A percentile compares a stretch with the other conserved stretches of the same genome.
Evolutionary conservation across 2,113 vertebrate species (phyloP).

Genomic region (Pica pica): DNA sequence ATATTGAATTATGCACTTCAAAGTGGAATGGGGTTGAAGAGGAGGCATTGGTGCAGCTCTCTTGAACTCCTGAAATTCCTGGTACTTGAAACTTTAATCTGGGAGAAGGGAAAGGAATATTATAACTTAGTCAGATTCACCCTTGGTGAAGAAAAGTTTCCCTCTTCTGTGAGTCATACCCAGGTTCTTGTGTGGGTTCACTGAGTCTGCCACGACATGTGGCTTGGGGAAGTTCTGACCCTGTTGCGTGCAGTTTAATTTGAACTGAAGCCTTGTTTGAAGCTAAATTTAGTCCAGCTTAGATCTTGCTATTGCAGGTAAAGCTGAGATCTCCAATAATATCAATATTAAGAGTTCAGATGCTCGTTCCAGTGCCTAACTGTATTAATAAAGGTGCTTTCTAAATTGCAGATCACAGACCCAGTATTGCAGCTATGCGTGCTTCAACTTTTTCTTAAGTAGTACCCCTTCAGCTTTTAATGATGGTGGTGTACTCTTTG

Average conservation of each 20-base stretch:
- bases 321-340: background rate
- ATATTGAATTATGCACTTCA: conserved; percentile 6
- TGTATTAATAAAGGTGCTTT: background rate
- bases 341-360: background rate
- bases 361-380: background rate
- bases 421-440: background rate
- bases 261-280: background rate
- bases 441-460: background rate
- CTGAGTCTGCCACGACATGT: background rate
- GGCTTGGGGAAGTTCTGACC: background rate
- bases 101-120: background rate
- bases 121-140: background rate
- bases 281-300: background rate
- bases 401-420: background rate
- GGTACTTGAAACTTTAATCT: background rate
- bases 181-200: background rate
- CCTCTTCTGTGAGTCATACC: background rate
- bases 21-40: background rate
- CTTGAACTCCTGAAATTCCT: background rate
- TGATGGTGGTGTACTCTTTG: background rate
- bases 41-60: background rate
- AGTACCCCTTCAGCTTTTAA: background rate
- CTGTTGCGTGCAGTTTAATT: background rate
- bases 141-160: background rate
- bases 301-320: background rate